phyloP scores from a whole-genome alignment of 2,888 invertebrate species.

The Protophormia terraenovae region DNA sequence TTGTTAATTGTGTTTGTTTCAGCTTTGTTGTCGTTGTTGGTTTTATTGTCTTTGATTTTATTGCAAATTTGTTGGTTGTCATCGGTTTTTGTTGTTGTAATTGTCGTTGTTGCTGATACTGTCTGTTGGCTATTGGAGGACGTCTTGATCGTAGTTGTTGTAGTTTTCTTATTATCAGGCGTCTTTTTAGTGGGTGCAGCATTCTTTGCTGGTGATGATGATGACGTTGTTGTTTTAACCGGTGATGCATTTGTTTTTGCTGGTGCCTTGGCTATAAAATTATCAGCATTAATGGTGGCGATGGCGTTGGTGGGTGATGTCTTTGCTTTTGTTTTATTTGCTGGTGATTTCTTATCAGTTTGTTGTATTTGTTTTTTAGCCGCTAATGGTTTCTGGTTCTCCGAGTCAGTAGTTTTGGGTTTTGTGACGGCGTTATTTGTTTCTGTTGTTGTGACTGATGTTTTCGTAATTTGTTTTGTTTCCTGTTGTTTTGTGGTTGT shows the following conservation, averaged over 20 bases:
- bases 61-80: constrained; percentile 66
- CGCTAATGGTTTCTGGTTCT: constrained; percentile 49
- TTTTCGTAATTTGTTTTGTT: constrained; percentile 34
- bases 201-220: constrained; percentile 51
- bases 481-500: constrained; percentile 63
- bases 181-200: constrained; percentile 46
- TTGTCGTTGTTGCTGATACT: constrained; percentile 49
- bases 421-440: constrained; percentile 58
- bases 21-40: constrained; percentile 25
- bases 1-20: constrained; percentile 37
- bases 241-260: constrained; percentile 75
- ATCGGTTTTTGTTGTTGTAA: constrained; percentile 50
- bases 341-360: constrained; percentile 38
- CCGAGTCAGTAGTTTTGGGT: constrained; percentile 52
- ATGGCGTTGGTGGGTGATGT: constrained; percentile 70
- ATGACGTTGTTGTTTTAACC: constrained; percentile 61
- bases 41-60: constrained; percentile 69
- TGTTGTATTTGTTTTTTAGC: constrained; percentile 30
- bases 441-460: constrained; percentile 13
- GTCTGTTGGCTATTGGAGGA: constrained; percentile 46
- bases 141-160: constrained; percentile 51
- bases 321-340: constrained; percentile 61
- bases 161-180: constrained; percentile 59
- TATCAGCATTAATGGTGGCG: constrained; percentile 77
- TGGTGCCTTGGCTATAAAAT: constrained; percentile 76